Evolutionary conservation across 2,888 invertebrate species (phyloP).

Genomic region (Hypena proboscidalis): DNA sequence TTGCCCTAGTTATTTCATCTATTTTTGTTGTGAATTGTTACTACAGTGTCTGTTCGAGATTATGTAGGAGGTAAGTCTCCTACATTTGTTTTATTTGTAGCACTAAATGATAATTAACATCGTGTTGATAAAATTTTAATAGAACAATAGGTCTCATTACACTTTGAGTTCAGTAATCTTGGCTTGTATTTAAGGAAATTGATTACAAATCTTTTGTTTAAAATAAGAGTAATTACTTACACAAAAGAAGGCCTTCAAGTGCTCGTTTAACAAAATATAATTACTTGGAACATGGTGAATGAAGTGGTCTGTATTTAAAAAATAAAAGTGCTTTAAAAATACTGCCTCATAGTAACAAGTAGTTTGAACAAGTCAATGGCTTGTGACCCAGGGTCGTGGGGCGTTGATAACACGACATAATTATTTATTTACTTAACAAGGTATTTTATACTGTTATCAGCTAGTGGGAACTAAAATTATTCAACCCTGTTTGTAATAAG

Average conservation of each 20-base stretch:
- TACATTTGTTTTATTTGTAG: background rate
- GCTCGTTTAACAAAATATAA: too few relatives aligned
- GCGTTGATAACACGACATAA: conserved; percentile 56
- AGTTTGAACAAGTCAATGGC: conserved; percentile 46
- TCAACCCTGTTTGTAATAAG: background rate
- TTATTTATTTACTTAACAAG: conserved; percentile 51
- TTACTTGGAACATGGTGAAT: too few relatives aligned
- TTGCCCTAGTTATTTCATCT: too few relatives aligned
- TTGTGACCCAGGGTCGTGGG: conserved; percentile 48
- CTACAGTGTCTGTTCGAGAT: background rate
- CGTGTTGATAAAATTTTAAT: too few relatives aligned
- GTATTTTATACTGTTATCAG: conserved; percentile 28
- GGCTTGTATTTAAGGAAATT: too few relatives aligned
- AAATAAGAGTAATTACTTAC: too few relatives aligned
- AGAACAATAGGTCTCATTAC: too few relatives aligned
- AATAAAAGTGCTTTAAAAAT: background rate
- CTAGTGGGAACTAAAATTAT: conserved; percentile 19
- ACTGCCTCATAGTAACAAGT: conserved; percentile 39
- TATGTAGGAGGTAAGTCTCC: conserved; percentile 1
- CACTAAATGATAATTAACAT: background rate
- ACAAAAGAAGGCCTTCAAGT: too few relatives aligned
- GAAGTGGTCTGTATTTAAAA: background rate
- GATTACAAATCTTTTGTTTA: too few relatives aligned
- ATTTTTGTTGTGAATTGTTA: background rate
- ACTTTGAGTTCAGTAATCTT: too few relatives aligned